Evolutionary conservation across 1,140 invertebrate genomes (phyloP).

Genomic region (Bombus sylvicola): DNA sequence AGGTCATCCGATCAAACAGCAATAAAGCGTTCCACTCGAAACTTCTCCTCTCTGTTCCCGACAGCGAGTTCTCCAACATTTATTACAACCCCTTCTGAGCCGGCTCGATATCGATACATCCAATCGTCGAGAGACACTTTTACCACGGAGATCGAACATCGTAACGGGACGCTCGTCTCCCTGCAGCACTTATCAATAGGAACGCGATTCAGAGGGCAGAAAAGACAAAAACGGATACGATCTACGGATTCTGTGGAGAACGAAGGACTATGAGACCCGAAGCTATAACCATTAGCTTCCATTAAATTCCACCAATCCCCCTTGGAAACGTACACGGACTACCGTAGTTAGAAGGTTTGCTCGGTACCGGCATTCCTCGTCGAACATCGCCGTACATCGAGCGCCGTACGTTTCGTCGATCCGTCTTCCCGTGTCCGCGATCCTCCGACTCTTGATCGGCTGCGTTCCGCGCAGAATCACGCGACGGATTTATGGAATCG

Average conservation of each 20-base stretch:
- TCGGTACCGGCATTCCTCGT: constrained; percentile 60
- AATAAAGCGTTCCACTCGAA: neutral
- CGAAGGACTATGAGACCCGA: constrained; percentile 40
- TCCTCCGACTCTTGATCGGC: constrained; percentile 5
- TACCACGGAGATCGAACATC: neutral
- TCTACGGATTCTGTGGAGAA: constrained; percentile 45
- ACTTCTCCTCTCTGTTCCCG: neutral
- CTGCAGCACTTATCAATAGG: constrained; percentile 23
- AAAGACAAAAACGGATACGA: constrained; percentile 34
- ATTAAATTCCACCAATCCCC: constrained; percentile 68
- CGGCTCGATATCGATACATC: neutral
- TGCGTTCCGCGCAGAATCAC: constrained; percentile 23
- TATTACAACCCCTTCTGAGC: neutral
- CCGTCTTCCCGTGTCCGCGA: constrained; percentile 31
- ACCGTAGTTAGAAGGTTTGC: constrained; percentile 65
- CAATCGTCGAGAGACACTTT: constrained; percentile 1
- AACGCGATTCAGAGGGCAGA: constrained; percentile 12
- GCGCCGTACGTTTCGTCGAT: constrained; percentile 22
- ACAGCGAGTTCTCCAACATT: neutral
- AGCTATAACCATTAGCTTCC: constrained; percentile 71
- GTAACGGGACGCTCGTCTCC: constrained; percentile 53
- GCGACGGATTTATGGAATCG: constrained; percentile 62
- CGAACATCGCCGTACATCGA: constrained; percentile 62
- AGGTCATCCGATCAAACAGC: neutral
- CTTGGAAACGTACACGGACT: constrained; percentile 58